Evolutionary conservation across 2,888 invertebrate species (phyloP), one percentile per base, ranked within the genome.

Genomic region (Apodemia mormo): DNA sequence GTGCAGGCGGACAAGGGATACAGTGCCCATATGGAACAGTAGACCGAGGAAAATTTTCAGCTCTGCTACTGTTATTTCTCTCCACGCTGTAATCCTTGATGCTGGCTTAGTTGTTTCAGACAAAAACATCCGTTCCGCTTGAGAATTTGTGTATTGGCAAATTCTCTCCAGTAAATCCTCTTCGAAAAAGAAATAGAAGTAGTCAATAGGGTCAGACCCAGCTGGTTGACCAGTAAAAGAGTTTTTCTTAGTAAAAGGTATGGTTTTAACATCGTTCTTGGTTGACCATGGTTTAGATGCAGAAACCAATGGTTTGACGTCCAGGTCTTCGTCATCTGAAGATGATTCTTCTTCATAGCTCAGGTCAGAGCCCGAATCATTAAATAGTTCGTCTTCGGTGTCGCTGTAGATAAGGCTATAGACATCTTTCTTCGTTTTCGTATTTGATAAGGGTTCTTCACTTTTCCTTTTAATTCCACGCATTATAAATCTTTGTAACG

Each of bases 11-110:
- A 8, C 65, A 0, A 80, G 37, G 29, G 43, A 33, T 8, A 79
- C 74, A 12, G 74, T 74, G 0, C 79, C 79, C 77, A 77, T 79
- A 43, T 79, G 77, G 6, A 79, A 77, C 33, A 79, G 40, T 5
- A 79, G 58, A 29, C 74, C 74, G 2, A 72, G 56, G 64, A 74
- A 74, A 29, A 68, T 58, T 61, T 37, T 70, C 29, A 71, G 14
- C 40, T 73, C 73, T 37, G 69, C 9, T 37, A 70, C 45, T 52
- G 69, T 69, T 9, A 69, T 49, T 22, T 66, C 69, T 71, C 68
- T 72, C 69, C 73, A 74, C 22, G 12, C 14, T 3, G 43, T 68
- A 8, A 68, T 45, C 9, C 65, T 49, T 12, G 61, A 61, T 8
- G 8, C 2, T 30, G 58, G 58, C 33, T 61, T 61, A 3, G 61